Evolutionary conservation across 1,140 invertebrate genomes (phyloP).

Genomic region (Pantala flavescens): DNA sequence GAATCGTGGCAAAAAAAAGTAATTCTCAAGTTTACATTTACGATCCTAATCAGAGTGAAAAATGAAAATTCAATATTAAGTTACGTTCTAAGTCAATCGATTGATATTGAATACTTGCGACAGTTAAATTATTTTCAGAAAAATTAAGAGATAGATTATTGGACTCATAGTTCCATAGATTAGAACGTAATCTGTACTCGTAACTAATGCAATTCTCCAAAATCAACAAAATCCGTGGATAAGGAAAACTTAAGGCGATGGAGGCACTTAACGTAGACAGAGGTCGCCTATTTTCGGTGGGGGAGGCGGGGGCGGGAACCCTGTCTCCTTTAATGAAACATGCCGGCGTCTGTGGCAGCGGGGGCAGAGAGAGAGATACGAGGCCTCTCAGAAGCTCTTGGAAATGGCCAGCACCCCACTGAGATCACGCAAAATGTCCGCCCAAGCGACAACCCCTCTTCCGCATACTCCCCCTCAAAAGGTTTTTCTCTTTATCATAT

Average conservation of each 20-base stretch:
- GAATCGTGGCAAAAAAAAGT: no score
- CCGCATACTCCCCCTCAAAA: not conserved
- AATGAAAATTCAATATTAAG: no score
- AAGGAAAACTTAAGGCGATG: not conserved
- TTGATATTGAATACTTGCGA: no score
- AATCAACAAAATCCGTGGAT: not conserved
- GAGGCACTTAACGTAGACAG: not conserved
- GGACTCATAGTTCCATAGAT: no score
- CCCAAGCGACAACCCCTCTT: not conserved
- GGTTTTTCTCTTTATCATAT: not conserved
- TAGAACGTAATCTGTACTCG: no score
- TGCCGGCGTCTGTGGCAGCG: not conserved
- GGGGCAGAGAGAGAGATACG: not conserved
- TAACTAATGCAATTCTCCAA: no score
- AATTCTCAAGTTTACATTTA: no score
- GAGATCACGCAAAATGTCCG: slow-evolving; percentile 4
- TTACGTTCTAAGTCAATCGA: no score
- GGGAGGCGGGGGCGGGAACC: not conserved
- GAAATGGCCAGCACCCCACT: not conserved
- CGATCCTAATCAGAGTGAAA: no score
- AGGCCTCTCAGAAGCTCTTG: not conserved
- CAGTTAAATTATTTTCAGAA: no score
- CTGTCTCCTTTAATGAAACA: not conserved
- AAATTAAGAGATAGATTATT: no score
- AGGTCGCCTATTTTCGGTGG: not conserved